Percentiles rank a stretch among this genome's conserved stretches.
Evolutionary conservation across 2,888 invertebrate genomes (phyloP).

Genomic region (Cephus pygmeus): DNA sequence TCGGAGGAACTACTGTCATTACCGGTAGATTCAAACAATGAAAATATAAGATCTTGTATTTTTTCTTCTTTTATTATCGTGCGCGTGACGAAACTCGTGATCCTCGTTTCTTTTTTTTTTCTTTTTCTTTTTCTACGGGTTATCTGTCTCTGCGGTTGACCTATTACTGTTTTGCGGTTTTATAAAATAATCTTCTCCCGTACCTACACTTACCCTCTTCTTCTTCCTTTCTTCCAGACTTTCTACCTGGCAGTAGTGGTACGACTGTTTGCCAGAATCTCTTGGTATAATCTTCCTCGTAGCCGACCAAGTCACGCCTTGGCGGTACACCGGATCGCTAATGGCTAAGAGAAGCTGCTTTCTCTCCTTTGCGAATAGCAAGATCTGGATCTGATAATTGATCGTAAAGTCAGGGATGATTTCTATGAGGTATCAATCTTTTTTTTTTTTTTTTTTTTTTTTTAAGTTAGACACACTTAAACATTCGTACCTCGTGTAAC

Average conservation of each 20-base stretch:
- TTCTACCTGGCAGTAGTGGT: not conserved
- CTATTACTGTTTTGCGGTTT: not conserved
- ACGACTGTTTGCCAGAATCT: not conserved
- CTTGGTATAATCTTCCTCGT: not conserved
- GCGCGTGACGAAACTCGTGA: not conserved
- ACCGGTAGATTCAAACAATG: not conserved
- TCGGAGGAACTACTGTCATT: not conserved
- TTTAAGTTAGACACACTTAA: not conserved
- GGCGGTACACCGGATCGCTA: not conserved
- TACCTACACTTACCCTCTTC: not conserved
- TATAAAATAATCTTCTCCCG: not conserved
- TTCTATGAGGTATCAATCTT: not conserved
- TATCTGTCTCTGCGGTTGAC: not conserved
- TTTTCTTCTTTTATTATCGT: not conserved
- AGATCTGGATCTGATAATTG: not conserved
- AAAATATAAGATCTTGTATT: not conserved
- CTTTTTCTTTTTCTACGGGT: not conserved
- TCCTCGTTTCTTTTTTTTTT: not conserved
- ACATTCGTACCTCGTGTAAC: not conserved
- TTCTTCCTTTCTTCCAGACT: not conserved
- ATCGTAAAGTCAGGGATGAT: not conserved
- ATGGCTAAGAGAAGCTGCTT: not conserved
- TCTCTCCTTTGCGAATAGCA: not conserved
- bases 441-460: not conserved
- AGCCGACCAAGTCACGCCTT: not conserved